Percentiles rank a stretch among this genome's conserved stretches.
phyloP scores from a whole-genome alignment of 23 tunicate genomes.

The Corella eumyota region DNA sequence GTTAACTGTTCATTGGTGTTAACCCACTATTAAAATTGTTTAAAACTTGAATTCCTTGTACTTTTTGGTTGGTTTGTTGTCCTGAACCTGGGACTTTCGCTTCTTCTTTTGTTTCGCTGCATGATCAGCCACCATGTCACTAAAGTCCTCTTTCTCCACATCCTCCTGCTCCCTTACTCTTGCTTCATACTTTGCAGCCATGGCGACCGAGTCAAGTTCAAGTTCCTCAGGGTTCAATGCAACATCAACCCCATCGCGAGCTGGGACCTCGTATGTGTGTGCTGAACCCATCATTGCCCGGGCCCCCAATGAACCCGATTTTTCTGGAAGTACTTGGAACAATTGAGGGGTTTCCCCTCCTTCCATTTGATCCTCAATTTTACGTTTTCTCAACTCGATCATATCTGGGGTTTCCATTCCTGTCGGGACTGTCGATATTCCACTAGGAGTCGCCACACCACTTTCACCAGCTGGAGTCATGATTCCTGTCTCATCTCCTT shows the following conservation, averaged over 20 bases:
- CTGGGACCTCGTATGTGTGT: slow-evolving; percentile 75
- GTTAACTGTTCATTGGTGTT: too few relatives aligned
- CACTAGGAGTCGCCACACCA: slow-evolving; percentile 96
- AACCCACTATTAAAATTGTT: too few relatives aligned
- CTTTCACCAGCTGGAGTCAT: slow-evolving; percentile 94
- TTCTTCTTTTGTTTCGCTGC: slow-evolving; percentile 94
- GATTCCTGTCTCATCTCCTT: slow-evolving; percentile 84
- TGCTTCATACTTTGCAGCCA: slow-evolving; percentile 93
- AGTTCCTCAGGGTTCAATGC: slow-evolving; percentile 91
- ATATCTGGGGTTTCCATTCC: slow-evolving; percentile 95
- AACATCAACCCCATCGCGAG: slow-evolving; percentile 64
- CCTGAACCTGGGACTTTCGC: slow-evolving; percentile 84
- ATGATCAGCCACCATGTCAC: slow-evolving; percentile 99
- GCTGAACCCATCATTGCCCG: slow-evolving; percentile 95
- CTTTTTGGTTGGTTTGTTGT: slow-evolving; percentile 57
- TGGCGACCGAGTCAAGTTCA: slow-evolving; percentile 77
- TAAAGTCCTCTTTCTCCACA: slow-evolving; percentile 75
- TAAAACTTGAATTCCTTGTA: slow-evolving; percentile 96
- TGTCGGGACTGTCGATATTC: slow-evolving; percentile 91
- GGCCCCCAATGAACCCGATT: slow-evolving; percentile 47
- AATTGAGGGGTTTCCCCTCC: slow-evolving; percentile 96
- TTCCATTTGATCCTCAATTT: slow-evolving; percentile 89
- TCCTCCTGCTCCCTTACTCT: slow-evolving; percentile 73
- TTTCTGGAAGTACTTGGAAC: slow-evolving; percentile 81
- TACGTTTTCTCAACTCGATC: slow-evolving; percentile 79